Base-by-base conservation (phyloP, 2,113 vertebrate genomes). In the Sapajus apella region DNA sequence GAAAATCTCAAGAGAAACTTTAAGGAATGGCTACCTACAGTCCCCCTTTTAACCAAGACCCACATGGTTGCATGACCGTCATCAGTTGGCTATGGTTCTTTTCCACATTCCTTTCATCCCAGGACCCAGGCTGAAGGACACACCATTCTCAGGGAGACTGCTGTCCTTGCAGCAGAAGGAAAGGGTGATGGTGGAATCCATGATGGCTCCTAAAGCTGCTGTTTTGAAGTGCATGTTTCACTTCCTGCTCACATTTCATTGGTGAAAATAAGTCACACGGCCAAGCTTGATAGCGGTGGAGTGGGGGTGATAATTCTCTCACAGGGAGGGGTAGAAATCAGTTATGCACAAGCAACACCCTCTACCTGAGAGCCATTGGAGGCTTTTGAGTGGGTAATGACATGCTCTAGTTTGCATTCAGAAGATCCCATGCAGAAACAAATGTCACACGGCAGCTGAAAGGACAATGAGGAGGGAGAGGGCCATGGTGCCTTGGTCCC, bases 231-330 rank as follows among this genome's bases (percentile, higher is more conserved):
- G 20, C 11, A 16, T 10, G 2, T 79, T 47, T 30, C 21, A 70
- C 84, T 90, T 86, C 75, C 75, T 93, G 37, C 55, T 94, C 17
- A 45, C 6, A 45, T 90, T 93, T 93, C 68, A 50, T 73, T 79
- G 55, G 32, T 20, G 58, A 45, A 50, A 79, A 43, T 82, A 32
- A 72, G 52, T 84, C 76, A 32, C 25, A 27, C 6, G 55, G 43
- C 81, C 35, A 64, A 79, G 61, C 6, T 40, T 66, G 52, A 20
- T 84, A 17, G 37, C 23, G 45, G 58, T 43, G 52, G 52, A 4
- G 30, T 14, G 8, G 30, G 30, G 82, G 45, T n/a, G 50, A 55
- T 55, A 50, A 5, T 55, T 1, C 25, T 70, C 5, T 20, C 3
- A 70, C 16, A 2, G 73, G 13, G 27, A 45, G 40, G 27, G 37